Evolutionary conservation across 92 coral and sea anemone genomes (phyloP), one percentile per base, ranked within the genome.

Genomic region (Phenganax marumi): DNA sequence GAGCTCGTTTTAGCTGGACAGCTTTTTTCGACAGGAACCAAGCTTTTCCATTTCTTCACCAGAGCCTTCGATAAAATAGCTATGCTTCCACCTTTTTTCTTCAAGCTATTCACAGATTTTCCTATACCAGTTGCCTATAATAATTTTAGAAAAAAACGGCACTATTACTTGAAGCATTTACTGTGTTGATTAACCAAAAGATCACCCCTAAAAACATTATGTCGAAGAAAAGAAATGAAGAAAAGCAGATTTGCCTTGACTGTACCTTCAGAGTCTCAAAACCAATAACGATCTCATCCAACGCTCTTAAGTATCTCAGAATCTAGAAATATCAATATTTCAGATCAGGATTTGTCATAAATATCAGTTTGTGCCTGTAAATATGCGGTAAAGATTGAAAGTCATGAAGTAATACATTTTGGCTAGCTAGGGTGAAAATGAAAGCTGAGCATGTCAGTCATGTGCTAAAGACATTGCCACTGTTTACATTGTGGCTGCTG

Each of bases 101-200:
- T 87, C 14, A 90, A 70, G 9, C 84, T 90, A 85, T 96, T 96
- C 4, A 96, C 88, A 12, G 92, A 76, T 77, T 93, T 92, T 50
- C 99, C 99, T 74, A 96, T 96, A 3, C 99, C 99, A 54, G 99
- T 96, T 50, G 90, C 76, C 99, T 95, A 63, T 3, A 66, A 73
- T 24, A 46, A 76, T 50, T 60, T n/a, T 24, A n/a, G 17, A 24
- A 1, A 68, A 68, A 68, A 12, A 3, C 1, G 3, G 16, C 1
- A 3, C 63, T 56, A 13, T 56, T 56, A 19, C 3, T 56, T 56
- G 3, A 14, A 14, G 21, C 16, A 19, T 56, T 13, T 14, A 19
- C 21, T 13, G 17, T 3, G 7, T 56, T 56, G 21, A 56, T 56
- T 56, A 56, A 56, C 63, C 63, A 56, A 56, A 14, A 7, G 63